A percentile compares a stretch with the other conserved stretches of the same genome.
Conservation (phyloP, 1,140 invertebrate genomes). For the Himalopsyche phryganea region DNA sequence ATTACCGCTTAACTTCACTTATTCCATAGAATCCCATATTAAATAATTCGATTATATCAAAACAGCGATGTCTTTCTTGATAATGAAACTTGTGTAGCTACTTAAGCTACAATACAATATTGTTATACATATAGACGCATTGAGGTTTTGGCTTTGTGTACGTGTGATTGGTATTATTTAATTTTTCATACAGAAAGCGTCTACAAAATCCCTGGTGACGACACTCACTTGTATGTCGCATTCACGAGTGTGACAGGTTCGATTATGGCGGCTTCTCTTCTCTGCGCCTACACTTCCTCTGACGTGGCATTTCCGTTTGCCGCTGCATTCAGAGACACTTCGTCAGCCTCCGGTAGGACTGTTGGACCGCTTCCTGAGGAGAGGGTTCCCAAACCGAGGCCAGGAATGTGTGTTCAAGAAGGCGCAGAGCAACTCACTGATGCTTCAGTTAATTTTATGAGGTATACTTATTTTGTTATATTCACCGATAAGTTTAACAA, state of each 20-base stretch:
- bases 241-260: slow-evolving; percentile 13
- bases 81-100: no score
- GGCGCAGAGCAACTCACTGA: slow-evolving; percentile 2
- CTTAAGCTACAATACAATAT: no score
- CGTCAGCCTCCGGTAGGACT: not conserved
- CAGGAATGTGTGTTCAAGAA: slow-evolving; percentile 24
- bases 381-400: slow-evolving; percentile 20
- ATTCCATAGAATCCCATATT: no score
- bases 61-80: no score
- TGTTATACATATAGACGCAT: no score
- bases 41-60: no score
- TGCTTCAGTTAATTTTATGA: slow-evolving; percentile 21
- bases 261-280: slow-evolving; percentile 19
- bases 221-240: slow-evolving; percentile 5
- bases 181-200: slow-evolving; percentile 13
- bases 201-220: slow-evolving; percentile 14
- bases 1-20: no score
- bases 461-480: slow-evolving; percentile 15
- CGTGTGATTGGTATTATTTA: no score
- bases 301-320: slow-evolving; percentile 12
- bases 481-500: no score
- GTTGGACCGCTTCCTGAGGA: slow-evolving; percentile 19
- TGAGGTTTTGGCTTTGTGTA: no score
- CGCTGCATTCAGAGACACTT: slow-evolving; percentile 18
- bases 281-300: slow-evolving; percentile 15